Conservation (phyloP, 2,888 invertebrate genomes). For the Lepidochitona cinerea region DNA sequence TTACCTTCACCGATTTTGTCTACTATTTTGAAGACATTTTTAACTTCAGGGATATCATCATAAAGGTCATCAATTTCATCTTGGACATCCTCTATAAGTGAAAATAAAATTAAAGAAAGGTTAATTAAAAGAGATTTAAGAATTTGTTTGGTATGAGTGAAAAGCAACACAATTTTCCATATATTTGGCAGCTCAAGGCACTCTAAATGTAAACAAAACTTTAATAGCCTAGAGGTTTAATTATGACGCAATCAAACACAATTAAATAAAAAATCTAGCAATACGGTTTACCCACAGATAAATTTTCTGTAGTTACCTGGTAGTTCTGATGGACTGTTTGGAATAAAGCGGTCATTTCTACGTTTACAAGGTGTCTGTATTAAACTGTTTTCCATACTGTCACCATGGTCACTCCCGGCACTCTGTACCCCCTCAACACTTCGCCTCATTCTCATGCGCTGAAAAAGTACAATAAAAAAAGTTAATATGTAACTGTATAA, state of each 20-base stretch:
- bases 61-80: constrained; percentile 60
- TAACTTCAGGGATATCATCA: constrained; percentile 57
- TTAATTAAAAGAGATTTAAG: no score
- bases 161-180: no score
- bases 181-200: no score
- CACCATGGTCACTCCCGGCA: not conserved
- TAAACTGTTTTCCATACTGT: not conserved
- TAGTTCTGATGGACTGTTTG: not conserved
- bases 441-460: not conserved
- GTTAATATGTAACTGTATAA: no score
- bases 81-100: constrained; percentile 44
- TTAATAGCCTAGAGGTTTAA: no score
- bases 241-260: no score
- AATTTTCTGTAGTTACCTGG: not conserved
- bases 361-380: not conserved
- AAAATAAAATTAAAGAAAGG: not conserved
- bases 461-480: no score
- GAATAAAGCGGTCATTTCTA: not conserved
- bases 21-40: constrained; percentile 54
- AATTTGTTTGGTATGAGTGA: no score
- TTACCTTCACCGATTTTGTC: constrained; percentile 65
- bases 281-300: no score
- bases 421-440: not conserved
- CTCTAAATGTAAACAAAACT: no score
- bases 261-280: no score